These are phyloP conservation scores for Fringilla coelebs DNA, from an alignment of 2,797 vertebrate genomes.

Conservation along the genomic window DNA sequence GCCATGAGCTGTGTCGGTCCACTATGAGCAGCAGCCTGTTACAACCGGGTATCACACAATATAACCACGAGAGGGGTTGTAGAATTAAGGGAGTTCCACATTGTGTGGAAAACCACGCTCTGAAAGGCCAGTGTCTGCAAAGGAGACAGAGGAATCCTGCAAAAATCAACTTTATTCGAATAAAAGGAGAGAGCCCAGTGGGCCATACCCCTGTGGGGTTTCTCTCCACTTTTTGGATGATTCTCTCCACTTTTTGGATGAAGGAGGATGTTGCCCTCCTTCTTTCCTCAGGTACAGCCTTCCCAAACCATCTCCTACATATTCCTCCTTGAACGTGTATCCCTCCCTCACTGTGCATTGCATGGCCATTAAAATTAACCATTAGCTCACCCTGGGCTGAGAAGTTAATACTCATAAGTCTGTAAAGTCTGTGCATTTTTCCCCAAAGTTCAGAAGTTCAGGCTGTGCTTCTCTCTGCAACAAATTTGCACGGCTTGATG, in stretches of 20 bases:
- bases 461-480: background rate
- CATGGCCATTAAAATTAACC: background rate
- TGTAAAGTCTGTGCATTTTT: background rate
- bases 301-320: background rate
- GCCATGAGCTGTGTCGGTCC: rapidly evolving
- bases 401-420: background rate
- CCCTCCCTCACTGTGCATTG: no score
- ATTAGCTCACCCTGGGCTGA: no score
- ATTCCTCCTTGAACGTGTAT: no score
- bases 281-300: background rate
- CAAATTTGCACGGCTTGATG: rapidly evolving
- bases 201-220: background rate
- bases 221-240: background rate
- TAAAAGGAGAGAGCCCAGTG: background rate
- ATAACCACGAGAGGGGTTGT: rapidly evolving
- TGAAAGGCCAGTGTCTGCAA: background rate
- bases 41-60: background rate
- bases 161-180: background rate
- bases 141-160: background rate
- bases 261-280: rapidly evolving
- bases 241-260: background rate
- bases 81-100: rapidly evolving
- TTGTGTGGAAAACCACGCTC: background rate
- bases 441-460: background rate
- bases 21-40: rapidly evolving